These are phyloP conservation scores for Coptodon bakossiorum DNA, from an alignment of 2,113 vertebrate species.

Conservation along the genomic window DNA sequence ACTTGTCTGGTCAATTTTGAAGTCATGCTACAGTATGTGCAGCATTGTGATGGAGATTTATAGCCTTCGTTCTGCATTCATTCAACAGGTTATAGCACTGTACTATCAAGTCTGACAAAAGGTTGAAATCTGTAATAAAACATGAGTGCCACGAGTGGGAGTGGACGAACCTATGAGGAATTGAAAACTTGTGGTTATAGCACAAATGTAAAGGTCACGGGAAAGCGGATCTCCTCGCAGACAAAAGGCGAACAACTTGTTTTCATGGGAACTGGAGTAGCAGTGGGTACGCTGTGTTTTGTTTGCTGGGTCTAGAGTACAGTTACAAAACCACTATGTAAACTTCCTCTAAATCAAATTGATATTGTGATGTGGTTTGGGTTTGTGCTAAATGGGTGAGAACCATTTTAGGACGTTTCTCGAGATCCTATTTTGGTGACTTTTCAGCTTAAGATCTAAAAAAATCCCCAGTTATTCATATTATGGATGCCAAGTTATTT, in stretches of 20 bases:
- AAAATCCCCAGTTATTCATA: not conserved
- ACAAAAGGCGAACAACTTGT: conserved; percentile 8
- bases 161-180: conserved; percentile 11
- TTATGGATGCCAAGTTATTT: not conserved
- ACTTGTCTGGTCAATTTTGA: not conserved
- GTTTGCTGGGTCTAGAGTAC: not conserved
- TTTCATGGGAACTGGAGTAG: conserved; percentile 35
- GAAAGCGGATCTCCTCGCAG: conserved; percentile 26
- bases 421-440: not conserved
- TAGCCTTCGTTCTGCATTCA: not conserved
- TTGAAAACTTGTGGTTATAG: not conserved
- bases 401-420: not conserved
- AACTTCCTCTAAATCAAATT: not conserved
- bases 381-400: not conserved
- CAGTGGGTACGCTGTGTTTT: not conserved
- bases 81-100: not conserved
- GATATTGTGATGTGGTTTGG: not conserved
- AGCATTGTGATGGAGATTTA: not conserved
- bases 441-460: not conserved
- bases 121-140: not conserved
- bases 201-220: conserved; percentile 10
- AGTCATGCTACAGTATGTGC: not conserved
- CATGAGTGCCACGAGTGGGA: not conserved
- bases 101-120: not conserved
- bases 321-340: not conserved